phyloP scores from a whole-genome alignment of 2,797 vertebrate species.

The Melanotaenia parkinsoni region DNA sequence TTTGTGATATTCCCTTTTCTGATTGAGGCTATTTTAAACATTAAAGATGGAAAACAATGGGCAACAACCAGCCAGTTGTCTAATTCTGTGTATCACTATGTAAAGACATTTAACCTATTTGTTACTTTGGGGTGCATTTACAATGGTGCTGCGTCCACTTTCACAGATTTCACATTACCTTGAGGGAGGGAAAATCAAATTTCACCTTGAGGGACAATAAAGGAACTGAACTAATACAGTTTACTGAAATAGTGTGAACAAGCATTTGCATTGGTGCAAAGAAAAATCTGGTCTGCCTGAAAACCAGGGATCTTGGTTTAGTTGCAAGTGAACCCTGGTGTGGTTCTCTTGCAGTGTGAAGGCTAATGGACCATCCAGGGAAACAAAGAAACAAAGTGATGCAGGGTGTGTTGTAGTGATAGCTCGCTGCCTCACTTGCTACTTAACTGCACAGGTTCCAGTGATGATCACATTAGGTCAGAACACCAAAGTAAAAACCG shows the following conservation, averaged over 20 bases:
- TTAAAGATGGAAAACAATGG: background rate
- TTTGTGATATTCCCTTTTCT: constrained; percentile 13
- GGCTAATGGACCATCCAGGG: too few relatives aligned
- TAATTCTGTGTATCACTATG: constrained; percentile 3
- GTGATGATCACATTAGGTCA: background rate
- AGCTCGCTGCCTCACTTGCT: background rate
- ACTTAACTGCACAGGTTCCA: background rate
- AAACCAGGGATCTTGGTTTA: too few relatives aligned
- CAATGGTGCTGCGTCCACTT: background rate
- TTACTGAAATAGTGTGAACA: background rate
- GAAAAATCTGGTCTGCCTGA: background rate
- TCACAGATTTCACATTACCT: background rate
- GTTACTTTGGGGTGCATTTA: background rate
- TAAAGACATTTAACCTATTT: background rate
- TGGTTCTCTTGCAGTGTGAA: too few relatives aligned
- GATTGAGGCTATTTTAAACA: background rate
- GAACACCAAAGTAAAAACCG: background rate
- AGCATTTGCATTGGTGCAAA: background rate
- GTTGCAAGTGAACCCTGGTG: too few relatives aligned
- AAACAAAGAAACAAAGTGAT: too few relatives aligned
- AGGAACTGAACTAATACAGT: too few relatives aligned
- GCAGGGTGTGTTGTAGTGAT: background rate
- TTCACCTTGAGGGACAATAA: too few relatives aligned
- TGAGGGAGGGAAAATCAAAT: too few relatives aligned
- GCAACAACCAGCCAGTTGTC: background rate